Conservation (phyloP, 2,113 vertebrate species). For the Bagarius yarrelli region DNA sequence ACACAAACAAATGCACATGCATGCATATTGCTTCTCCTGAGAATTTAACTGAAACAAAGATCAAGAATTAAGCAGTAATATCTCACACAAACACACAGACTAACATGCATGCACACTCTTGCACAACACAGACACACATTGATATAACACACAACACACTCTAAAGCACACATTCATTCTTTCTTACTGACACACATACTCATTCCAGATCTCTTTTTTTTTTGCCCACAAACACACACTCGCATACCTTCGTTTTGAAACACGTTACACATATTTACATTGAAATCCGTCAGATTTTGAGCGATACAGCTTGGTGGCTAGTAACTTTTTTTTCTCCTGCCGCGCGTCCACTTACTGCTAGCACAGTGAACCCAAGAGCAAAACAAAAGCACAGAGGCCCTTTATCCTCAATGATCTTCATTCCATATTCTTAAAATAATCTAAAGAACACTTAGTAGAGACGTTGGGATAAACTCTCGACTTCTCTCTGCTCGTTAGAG, state of each 20-base stretch:
- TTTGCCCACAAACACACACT: too few species aligned
- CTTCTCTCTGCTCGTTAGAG: not conserved
- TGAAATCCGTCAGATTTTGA: not conserved
- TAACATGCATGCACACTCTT: not conserved
- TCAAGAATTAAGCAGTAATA: not conserved
- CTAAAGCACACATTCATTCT: too few species aligned
- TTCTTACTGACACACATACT: too few species aligned
- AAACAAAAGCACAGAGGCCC: not conserved
- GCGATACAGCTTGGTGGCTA: too few species aligned
- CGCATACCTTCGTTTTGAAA: not conserved
- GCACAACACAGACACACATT: too few species aligned
- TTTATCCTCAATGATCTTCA: not conserved
- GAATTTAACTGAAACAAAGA: not conserved
- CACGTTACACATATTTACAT: not conserved
- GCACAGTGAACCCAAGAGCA: not conserved
- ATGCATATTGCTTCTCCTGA: not conserved
- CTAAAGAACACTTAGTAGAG: not conserved
- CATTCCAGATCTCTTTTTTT: too few species aligned
- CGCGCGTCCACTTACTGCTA: too few species aligned
- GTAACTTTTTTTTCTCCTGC: too few species aligned
- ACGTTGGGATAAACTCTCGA: not conserved
- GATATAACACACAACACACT: too few species aligned
- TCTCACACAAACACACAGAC: not conserved
- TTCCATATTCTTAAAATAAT: not conserved
- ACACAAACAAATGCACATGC: conserved; percentile 49